Base-by-base conservation (phyloP, 2,113 vertebrate species). In the Gavialis gangeticus region DNA sequence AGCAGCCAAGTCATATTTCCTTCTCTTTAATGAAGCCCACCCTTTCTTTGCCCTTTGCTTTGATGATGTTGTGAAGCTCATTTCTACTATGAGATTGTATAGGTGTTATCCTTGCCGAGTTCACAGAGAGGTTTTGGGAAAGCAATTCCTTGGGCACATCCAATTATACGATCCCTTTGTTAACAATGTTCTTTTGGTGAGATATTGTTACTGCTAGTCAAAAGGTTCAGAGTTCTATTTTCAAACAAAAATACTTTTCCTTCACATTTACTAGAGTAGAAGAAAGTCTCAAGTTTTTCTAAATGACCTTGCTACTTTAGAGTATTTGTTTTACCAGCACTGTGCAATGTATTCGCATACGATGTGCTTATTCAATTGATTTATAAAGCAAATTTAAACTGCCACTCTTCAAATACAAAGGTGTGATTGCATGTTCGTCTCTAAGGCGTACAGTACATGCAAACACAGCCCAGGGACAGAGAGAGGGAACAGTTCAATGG, bases 31-130 rank as follows among this genome's bases (percentile, higher is more conserved):
- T 4, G 57, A 85, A 62, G 16, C 16, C 24, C 6, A 62, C 7
- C 59, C 90, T 91, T 81, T 17, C 66, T 79, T 60, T 81, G 30
- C 37, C 75, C 57, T 75, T 60, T 87, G 67, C 60, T 73, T 64
- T 77, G 56, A 75, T 59, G 55, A 19, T 3, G 57, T 92, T 8
- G 62, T 25, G 57, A 90, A 21, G 46, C 15, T 80, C 75, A 75
- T 28, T 80, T 84, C 84, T 84, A 12, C 54, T 4, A 58, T 15
- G 76, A 19, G 82, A 73, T 3, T 15, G 59, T 54, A 75, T 21
- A 69, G 18, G 17, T 14, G 28, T 46, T 12, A 55, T n/a, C 8
- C 9, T 1, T 64, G 55, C 57, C 28, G 76, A 91, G 78, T 3
- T 82, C 77, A 75, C 69, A 84, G 24, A 28, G 58, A 59, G 46